Percentiles rank a stretch among this genome's conserved stretches.
Conservation (phyloP, 2,113 vertebrate genomes). For the Platichthys stellatus region DNA sequence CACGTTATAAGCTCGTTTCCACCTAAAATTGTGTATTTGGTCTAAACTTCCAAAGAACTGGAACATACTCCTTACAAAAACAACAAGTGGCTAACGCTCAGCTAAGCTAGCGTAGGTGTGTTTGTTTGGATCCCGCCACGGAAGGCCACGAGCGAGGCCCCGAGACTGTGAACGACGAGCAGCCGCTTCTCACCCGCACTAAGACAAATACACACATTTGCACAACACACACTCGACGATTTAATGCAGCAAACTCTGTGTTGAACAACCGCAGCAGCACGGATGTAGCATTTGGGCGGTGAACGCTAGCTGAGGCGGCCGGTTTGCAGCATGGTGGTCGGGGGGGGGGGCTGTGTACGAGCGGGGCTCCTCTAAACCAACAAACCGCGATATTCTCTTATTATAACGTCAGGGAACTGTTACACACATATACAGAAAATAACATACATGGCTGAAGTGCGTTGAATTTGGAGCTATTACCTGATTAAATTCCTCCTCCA, state of each 20-base stretch:
- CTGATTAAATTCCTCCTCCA: conserved; percentile 97
- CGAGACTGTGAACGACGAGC: neutral
- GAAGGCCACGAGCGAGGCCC: conserved; percentile 37
- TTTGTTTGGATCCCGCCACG: conserved; percentile 57
- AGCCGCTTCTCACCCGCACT: too few species aligned
- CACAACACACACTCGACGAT: too few species aligned
- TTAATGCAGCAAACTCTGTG: too few species aligned
- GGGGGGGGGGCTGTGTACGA: conserved; percentile 17
- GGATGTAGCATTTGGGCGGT: neutral
- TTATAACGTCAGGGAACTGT: fast-evolving
- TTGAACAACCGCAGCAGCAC: neutral
- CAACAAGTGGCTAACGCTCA: conserved; percentile 9
- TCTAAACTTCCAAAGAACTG: fast-evolving
- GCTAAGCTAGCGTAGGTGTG: conserved; percentile 19
- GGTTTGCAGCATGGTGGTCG: conserved; percentile 38
- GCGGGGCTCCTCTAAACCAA: neutral
- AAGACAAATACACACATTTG: too few species aligned
- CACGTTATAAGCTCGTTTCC: neutral
- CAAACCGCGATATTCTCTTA: fast-evolving
- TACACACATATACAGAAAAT: fast-evolving
- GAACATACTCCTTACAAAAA: neutral
- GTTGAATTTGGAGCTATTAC: conserved; percentile 63
- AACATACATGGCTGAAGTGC: fast-evolving
- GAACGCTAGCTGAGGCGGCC: conserved; percentile 3
- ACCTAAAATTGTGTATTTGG: fast-evolving